Conservation (phyloP, 2,797 vertebrate species). For the Buphagus erythrorhynchus region DNA sequence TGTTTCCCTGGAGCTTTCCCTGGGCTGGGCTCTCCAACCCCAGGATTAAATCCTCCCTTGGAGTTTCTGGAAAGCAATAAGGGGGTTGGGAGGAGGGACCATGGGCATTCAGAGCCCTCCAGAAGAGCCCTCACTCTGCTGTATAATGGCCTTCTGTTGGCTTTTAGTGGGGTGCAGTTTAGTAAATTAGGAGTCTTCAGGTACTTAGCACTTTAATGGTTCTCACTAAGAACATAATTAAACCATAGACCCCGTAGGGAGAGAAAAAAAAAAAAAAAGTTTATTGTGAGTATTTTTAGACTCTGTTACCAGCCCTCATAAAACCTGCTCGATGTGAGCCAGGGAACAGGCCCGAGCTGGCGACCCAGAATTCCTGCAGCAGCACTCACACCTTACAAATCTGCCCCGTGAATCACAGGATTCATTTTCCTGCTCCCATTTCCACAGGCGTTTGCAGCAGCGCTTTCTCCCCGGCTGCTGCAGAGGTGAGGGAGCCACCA, state of each 20-base stretch:
- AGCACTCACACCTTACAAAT: slow-evolving; percentile 55
- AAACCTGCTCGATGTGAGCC: slow-evolving; percentile 7
- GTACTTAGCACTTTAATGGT: slow-evolving; percentile 69
- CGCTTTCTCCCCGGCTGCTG: neutral
- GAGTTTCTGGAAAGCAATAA: neutral
- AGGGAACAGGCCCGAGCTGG: slow-evolving; percentile 20
- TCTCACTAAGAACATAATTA: slow-evolving; percentile 73
- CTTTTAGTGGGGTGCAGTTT: slow-evolving; percentile 36
- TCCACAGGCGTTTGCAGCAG: neutral
- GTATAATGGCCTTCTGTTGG: slow-evolving; percentile 67
- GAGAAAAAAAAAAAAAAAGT: slow-evolving; percentile 36
- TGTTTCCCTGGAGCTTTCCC: slow-evolving; percentile 38
- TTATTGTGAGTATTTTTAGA: slow-evolving; percentile 71
- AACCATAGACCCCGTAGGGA: slow-evolving; percentile 61
- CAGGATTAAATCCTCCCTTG: neutral
- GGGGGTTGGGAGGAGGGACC: neutral
- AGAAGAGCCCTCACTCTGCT: slow-evolving; percentile 22
- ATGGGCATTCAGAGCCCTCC: neutral
- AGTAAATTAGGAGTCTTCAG: slow-evolving; percentile 70
- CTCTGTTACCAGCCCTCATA: slow-evolving; percentile 53
- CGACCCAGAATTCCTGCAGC: neutral
- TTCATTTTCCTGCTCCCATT: slow-evolving; percentile 14
- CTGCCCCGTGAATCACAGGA: slow-evolving; percentile 22
- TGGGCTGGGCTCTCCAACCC: neutral
- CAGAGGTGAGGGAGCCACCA: neutral